Evolutionary conservation across 2,888 invertebrate species (phyloP).

Genomic region (Tipula vernalis): DNA sequence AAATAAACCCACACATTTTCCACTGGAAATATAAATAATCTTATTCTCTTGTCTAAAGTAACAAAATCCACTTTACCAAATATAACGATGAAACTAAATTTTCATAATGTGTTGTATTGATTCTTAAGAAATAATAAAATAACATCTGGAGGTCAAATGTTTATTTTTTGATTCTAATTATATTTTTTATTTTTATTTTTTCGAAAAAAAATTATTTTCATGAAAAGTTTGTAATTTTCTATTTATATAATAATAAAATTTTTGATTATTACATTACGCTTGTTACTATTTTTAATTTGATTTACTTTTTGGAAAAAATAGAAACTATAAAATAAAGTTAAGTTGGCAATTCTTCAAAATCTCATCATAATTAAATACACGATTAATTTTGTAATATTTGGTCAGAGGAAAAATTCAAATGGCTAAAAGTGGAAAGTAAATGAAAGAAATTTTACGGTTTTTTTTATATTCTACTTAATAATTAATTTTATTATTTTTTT

Average conservation of each 20-base stretch:
- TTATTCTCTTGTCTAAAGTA: neutral
- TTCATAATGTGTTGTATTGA: neutral
- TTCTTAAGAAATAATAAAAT: neutral
- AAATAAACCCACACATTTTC: neutral
- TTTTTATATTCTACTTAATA: neutral
- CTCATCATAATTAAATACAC: neutral
- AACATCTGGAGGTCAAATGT: neutral
- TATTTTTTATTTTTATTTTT: neutral
- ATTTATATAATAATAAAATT: neutral
- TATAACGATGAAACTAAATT: neutral
- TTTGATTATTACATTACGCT: neutral
- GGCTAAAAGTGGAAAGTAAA: neutral
- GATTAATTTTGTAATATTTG: neutral
- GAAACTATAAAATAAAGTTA: neutral
- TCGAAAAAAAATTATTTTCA: neutral
- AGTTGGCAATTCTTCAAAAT: neutral
- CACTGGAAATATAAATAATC: neutral
- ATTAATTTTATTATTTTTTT: neutral
- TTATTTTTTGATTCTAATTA: conserved; percentile 4
- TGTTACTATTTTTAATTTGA: neutral
- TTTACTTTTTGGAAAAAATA: neutral
- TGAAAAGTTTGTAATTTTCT: neutral
- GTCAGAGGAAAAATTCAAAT: neutral
- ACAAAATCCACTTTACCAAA: neutral
- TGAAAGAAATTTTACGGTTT: neutral